Base-by-base conservation (phyloP, 2,888 invertebrate species). In the Agonum fuliginosum region DNA sequence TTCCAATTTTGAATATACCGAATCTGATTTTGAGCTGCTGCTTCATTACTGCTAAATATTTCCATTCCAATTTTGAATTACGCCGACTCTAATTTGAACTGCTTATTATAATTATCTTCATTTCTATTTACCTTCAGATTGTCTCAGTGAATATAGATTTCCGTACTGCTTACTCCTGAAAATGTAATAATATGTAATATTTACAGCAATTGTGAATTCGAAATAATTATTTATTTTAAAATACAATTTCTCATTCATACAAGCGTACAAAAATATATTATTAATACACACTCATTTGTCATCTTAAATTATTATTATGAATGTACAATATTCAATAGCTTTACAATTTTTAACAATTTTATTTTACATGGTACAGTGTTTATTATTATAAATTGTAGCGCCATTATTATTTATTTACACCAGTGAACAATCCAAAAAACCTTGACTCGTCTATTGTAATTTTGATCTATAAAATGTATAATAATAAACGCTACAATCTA, bases 211-310 rank as follows among this genome's bases (percentile, higher is more conserved):
- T n/a, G n/a, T n/a, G 34, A 74, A 74, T 65, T 74, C 46, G 74
- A 74, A 74, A 46, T 62, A 76, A 46, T 67, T 75, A 76, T 80
- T 80, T 82, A 82, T 82, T 83, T 84, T 83, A 83, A 84, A 84
- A 83, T 84, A 83, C 83, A 83, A 83, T 83, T 84, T 83, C 76
- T 81, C 86, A 86, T 84, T 85, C 86, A 85, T 85, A 83, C 86
- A 86, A 85, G 85, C 86, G 85, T 86, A 86, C 86, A 86, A 86
- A 86, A 86, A 86, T 86, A 86, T 86, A 86, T 85, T 85, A 83
- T 84, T 83, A 84, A 85, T 84, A 85, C 84, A 85, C 84, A 81
- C 82, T 51, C 80, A 80, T 82, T 80, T 81, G 79, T 81, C 81
- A 79, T 79, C 82, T 82, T 79, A 79, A 80, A 81, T 30, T 81